Evolutionary conservation across 2,113 vertebrate genomes (phyloP), one percentile per base, ranked within the genome.

Genomic region (Dinomys branickii): DNA sequence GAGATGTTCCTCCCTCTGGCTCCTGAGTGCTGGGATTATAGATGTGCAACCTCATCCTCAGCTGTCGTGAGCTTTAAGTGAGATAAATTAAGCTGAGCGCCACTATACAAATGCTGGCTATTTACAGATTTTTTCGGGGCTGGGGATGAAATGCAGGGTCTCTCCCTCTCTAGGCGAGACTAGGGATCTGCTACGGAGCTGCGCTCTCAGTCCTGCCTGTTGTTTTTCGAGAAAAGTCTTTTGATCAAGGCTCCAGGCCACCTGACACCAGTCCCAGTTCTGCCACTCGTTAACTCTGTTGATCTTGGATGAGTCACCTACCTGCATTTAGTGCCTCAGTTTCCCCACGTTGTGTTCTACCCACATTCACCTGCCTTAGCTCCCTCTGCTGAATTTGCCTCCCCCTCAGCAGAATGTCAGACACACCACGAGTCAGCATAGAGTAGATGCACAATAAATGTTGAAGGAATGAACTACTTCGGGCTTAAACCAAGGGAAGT

Each of bases 51-150:
- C 69, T 71, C 47, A 47, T 41, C 41, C 44, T 75, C 47, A 59
- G 90, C 90, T 89, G 38, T 35, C 58, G 22, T 92, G 61, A 96
- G 24, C 38, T 88, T 88, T 84, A 77, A 95, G n/a, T 75, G 78
- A 90, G 41, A 89, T 88, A 80, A 88, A 88, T 52, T 44, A 89
- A 63, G 58, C n/a, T 1, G 38, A 90, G 44, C 54, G 58, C 84
- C 38, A 59, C n/a, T 77, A 63, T 71, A 88, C 85, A 94, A 94
- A 88, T 93, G 65, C 65, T 50, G 38, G 24, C n/a, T 81, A 47
- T 75, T 86, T 96, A 56, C n/a, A 28, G 5, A 44, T 75, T 50
- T 28, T 80, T 78, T 9, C 16, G 0, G 50, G 44, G 26, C 56
- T 8, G 20, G 56, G n/a, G 22, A 59, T 59, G 81, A 38, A 83